Evolutionary conservation across 1,140 invertebrate species (phyloP), one percentile per base, ranked within the genome.

Genomic region (Colletes latitarsis): DNA sequence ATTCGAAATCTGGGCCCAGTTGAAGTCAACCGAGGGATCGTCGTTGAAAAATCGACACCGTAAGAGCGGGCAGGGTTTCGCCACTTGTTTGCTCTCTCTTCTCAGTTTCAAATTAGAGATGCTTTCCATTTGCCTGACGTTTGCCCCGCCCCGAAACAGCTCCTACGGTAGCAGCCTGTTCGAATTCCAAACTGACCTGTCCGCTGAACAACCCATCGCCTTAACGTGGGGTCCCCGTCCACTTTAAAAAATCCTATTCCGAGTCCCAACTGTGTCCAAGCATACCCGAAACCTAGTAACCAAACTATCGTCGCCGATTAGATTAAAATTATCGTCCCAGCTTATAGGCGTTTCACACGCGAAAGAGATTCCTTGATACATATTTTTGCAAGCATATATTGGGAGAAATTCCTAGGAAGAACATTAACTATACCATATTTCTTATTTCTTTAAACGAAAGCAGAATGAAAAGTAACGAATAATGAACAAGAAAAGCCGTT

Each of bases 31-130:
- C 21, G 52, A 58, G 49, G 62, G 30, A 17, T 4, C 6, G n/a
- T 14, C 3, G 66, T 17, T 69, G 77, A 74, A 68, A 64, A 76
- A 77, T 81, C 70, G 58, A 60, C 67, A 67, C 43, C 4, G 72
- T 64, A 82, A 74, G 77, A 64, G 69, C 76, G 41, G 62, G 52
- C 55, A 19, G 12, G 72, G 71, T 82, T 87, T 89, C 83, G 87
- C 82, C 74, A 87, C 84, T 89, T 88, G 85, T 89, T 89, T 88
- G 85, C 85, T 88, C 88, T 88, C 88, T 87, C 83, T 77, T 90
- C 88, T 89, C 88, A 90, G 90, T 90, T 91, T 90, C 89, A 89
- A 91, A 91, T 91, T 91, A 91, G 89, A 87, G 89, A 91, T 90
- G 89, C 89, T 91, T 91, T 90, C 90, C 90, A 91, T 92, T 88